Conservation (phyloP, 1,140 invertebrate species). For the Trichonephila inaurata region DNA sequence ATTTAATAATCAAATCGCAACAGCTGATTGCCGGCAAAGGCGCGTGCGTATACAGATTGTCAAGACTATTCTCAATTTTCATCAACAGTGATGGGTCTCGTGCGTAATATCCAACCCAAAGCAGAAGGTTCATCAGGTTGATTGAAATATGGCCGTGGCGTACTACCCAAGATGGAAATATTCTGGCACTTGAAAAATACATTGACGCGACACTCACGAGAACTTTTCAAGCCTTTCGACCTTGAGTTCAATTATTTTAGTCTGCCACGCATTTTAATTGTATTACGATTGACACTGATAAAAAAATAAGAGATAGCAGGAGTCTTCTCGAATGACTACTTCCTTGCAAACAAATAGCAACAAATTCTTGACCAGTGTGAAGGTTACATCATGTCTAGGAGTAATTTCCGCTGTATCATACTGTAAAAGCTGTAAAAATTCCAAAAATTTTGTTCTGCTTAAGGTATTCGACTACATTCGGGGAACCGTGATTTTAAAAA, state of each 20-base stretch:
- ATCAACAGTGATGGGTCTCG: not conserved
- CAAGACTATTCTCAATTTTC: too few relatives aligned
- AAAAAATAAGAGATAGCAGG: not conserved
- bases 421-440: too few relatives aligned
- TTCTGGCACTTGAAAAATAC: not conserved
- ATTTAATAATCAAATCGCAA: too few relatives aligned
- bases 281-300: not conserved
- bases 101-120: not conserved
- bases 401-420: too few relatives aligned
- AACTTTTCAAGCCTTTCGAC: not conserved
- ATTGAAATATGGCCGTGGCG: not conserved
- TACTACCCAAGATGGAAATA: not conserved
- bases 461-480: too few relatives aligned
- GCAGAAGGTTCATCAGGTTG: not conserved
- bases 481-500: too few relatives aligned
- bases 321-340: not conserved
- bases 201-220: not conserved
- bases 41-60: too few relatives aligned
- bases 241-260: not conserved
- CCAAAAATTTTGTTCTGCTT: too few relatives aligned
- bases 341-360: not conserved
- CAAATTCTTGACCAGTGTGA: not conserved
- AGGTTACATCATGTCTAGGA: not conserved
- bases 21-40: too few relatives aligned
- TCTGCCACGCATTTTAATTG: not conserved